Base-by-base conservation (phyloP, 23 tunicate species). In the Halocynthia roretzi region DNA sequence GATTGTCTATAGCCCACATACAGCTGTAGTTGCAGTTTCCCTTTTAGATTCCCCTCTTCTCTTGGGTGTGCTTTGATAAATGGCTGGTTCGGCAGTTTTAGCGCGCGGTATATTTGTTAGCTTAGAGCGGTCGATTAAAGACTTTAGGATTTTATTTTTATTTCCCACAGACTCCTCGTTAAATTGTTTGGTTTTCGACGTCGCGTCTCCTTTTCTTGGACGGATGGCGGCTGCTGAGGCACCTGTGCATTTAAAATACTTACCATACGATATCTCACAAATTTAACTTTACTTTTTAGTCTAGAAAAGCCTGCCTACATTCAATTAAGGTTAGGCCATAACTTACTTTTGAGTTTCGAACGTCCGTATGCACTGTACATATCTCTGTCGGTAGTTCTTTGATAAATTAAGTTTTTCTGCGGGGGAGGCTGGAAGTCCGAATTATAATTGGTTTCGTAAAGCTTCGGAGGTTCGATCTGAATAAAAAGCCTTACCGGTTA, bases 341-440 rank as follows among this genome's bases (percentile, higher is more conserved):
- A 52, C 78, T 54, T 54, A 74, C 78, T 74, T 48, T 80, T 80
- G 8, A 50, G 54, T 53, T 71, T 68, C 5, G 85, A 31, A 14
- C 63, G 64, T 55, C 71, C 80, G 53, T 82, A 71, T 2, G 80
- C 77, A 8, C 80, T 69, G 54, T 77, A 82, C 7, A 70, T 67
- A 68, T 81, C 61, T 10, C 7, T 8, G 18, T 70, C 70, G 17
- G 7, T 57, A 10, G 72, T 49, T 53, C 40, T 82, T n/a, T 53
- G 75, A 23, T 71, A 51, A 8, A 77, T 10, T n/a, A 87, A 71
- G 55, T 87, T 87, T 77, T 87, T 86, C 53, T 56, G 71, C 19
- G 93, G 93, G 7, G 93, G 93, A 21, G 86, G 93, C 14, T 83
- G 80, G 68, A 71, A 87, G 50, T 87, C 93, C 8, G 64, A 65